A percentile compares a stretch with the other conserved stretches of the same genome.
Evolutionary conservation across 1,140 invertebrate species (phyloP).

Genomic region (Ceratina calcarata): DNA sequence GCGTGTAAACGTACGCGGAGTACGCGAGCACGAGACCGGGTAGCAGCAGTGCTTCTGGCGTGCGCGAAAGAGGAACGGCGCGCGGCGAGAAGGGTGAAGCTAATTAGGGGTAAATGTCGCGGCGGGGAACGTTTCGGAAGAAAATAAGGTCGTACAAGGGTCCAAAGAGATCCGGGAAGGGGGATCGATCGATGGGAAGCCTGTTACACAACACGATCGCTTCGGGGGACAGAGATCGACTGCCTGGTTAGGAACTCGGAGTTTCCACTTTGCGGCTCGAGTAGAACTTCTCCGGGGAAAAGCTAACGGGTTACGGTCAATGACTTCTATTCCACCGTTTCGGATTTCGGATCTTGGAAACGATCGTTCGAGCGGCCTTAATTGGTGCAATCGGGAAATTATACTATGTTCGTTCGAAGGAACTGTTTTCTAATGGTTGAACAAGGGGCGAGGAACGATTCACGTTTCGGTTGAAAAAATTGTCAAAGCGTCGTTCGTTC

Average conservation of each 20-base stretch:
- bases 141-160: conserved; percentile 39
- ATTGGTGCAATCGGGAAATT: background rate
- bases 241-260: conserved; percentile 9
- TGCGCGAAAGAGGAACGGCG: background rate
- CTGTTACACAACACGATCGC: conserved; percentile 13
- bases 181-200: conserved; percentile 13
- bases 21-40: background rate
- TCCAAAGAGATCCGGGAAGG: conserved; percentile 38
- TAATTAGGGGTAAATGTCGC: conserved; percentile 3
- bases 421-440: background rate
- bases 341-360: background rate
- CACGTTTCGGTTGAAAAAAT: background rate
- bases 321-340: background rate
- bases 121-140: background rate
- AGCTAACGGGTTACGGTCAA: conserved; percentile 7
- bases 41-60: conserved; percentile 12
- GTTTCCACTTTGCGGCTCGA: conserved; percentile 40
- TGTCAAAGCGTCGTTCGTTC: background rate
- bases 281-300: conserved; percentile 1
- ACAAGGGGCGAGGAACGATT: too few relatives aligned
- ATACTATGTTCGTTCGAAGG: background rate
- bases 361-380: background rate
- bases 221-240: conserved; percentile 1
- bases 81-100: background rate
- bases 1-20: background rate